phyloP scores from a whole-genome alignment of 2,797 vertebrate genomes.

The Discoglossus pictus region DNA sequence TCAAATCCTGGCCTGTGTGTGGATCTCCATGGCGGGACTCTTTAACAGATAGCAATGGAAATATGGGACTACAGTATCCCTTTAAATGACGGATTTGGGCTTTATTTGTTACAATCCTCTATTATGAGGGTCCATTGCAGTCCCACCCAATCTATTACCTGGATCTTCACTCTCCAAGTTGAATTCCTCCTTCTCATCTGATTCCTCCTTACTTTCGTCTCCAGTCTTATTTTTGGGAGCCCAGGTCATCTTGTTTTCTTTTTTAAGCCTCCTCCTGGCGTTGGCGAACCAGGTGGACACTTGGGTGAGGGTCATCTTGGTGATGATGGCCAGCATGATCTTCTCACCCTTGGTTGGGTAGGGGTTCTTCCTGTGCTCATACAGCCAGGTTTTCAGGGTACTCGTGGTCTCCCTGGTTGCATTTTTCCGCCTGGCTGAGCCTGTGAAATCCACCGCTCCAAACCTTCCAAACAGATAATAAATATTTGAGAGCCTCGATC shows the following conservation, averaged over 20 bases:
- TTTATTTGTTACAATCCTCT: too few relatives aligned
- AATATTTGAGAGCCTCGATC: conserved; percentile 29
- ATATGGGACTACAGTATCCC: too few relatives aligned
- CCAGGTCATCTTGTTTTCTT: conserved; percentile 91
- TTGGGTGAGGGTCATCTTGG: conserved; percentile 89
- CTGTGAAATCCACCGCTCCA: conserved; percentile 83
- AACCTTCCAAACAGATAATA: conserved; percentile 75
- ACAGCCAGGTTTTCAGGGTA: conserved; percentile 94
- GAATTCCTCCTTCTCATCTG: conserved; percentile 64
- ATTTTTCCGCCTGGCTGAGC: conserved; percentile 87
- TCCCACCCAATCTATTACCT: too few relatives aligned
- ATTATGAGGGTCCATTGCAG: too few relatives aligned
- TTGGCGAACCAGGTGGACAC: conserved; percentile 91
- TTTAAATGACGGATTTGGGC: too few relatives aligned
- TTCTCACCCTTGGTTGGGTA: conserved; percentile 89
- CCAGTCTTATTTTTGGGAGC: conserved; percentile 90
- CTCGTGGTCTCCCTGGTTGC: conserved; percentile 93
- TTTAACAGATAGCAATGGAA: too few relatives aligned
- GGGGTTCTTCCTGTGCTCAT: conserved; percentile 87
- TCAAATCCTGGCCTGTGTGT: too few relatives aligned
- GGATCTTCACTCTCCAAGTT: conserved; percentile 71
- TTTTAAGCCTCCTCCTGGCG: conserved; percentile 81
- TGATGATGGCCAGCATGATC: conserved; percentile 91
- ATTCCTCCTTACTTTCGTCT: conserved; percentile 84
- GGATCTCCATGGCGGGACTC: too few relatives aligned